phyloP scores from a whole-genome alignment of 2,113 vertebrate genomes.

The Anseranas semipalmata region DNA sequence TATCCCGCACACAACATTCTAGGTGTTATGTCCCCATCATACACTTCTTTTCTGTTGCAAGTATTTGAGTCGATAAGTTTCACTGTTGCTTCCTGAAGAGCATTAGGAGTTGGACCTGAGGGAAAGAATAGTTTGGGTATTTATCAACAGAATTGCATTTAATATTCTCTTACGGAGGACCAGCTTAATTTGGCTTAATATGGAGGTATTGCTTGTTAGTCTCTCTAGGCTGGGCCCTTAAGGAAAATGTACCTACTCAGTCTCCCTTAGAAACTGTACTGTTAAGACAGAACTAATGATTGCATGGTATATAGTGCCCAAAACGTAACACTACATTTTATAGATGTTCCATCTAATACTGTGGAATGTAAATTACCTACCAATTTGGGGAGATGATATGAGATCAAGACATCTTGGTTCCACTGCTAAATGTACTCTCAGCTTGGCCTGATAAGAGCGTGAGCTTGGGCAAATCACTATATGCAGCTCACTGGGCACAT shows the following conservation, averaged over 20 bases:
- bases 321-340: background rate
- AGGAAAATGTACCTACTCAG: background rate
- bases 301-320: background rate
- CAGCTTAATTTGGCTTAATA: background rate
- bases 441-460: background rate
- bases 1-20: conserved; percentile 90
- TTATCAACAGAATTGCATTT: background rate
- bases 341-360: background rate
- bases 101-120: conserved; percentile 72
- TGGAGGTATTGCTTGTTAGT: background rate
- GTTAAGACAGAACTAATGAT: background rate
- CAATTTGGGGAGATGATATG: background rate
- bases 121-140: background rate
- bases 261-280: background rate
- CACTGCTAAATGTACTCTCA: background rate
- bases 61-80: conserved; percentile 89
- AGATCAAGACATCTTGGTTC: background rate
- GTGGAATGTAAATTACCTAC: background rate
- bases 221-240: background rate
- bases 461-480: background rate
- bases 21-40: conserved; percentile 78
- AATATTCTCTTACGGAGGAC: background rate
- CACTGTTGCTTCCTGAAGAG: conserved; percentile 88
- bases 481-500: background rate
- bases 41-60: conserved; percentile 79